Evolutionary conservation across 2,888 invertebrate genomes (phyloP), one percentile per base, ranked within the genome.

Genomic region (Monoplex corrugatus): DNA sequence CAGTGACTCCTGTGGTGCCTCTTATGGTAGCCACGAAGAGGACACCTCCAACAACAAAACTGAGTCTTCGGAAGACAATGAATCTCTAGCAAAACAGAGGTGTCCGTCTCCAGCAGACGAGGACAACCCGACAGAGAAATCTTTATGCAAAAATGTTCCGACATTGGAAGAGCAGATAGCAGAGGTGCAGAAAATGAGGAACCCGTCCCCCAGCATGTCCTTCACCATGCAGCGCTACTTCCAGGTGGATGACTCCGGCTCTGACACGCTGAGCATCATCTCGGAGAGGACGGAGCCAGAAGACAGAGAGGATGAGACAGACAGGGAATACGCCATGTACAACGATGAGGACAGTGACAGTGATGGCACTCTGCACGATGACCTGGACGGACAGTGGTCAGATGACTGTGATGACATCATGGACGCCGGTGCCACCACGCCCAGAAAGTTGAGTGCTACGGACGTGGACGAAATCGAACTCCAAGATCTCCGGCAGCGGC

Each of bases 241-340:
- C 43, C 63, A 40, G 40, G 43, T 63, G 0, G 89, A 89, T 28
- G 90, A 91, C 83, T 89, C 91, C 23, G 92, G 92, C 38, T 94
- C 94, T 32, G 95, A 95, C 91, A 92, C 91, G 44, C 90, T 95
- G 3, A 95, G 95, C 92, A 92, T 94, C 19, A 95, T 95, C 80
- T 92, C 93, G 19, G 95, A 95, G 87, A 91, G 91, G 32, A 93
- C 94, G 16, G 95, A 95, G 87, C 92, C 93, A 6, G 87, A 87
- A 19, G 89, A 89, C 68, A 43, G 78, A 28, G 80, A n/a, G 16
- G 63, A 88, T 84, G 88, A 83, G 50, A 82, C 50, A 3, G 68
- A 83, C 19, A 78, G n/a, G 23, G 50, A 40, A 32, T 32, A 80
- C 32, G 16, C 35, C 23, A 23, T 43, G 78, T 83, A 84, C n/a